A percentile compares a stretch with the other conserved stretches of the same genome.
phyloP scores from a whole-genome alignment of 2,888 invertebrate genomes.

The Meteorus cinctellus region DNA sequence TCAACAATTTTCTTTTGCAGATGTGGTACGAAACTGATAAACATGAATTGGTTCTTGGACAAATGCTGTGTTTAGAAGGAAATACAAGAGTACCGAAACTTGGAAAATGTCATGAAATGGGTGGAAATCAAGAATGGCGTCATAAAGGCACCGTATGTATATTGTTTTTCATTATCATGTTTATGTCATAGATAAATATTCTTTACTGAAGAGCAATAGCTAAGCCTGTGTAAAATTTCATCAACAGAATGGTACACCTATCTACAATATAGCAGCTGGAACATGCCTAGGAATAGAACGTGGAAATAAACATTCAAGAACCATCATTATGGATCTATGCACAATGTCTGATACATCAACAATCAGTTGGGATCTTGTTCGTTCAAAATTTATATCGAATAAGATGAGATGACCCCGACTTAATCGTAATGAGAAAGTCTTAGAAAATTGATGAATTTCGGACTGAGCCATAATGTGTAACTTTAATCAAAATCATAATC shows the following conservation, averaged over 20 bases:
- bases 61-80: conserved; percentile 89
- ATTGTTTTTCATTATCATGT: background rate
- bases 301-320: conserved; percentile 71
- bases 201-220: background rate
- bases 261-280: conserved; percentile 91
- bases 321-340: conserved; percentile 79
- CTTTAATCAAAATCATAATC: background rate
- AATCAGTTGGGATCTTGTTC: conserved; percentile 76
- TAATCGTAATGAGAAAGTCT: background rate
- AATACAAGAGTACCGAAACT: conserved; percentile 80
- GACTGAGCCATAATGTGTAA: background rate
- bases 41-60: conserved; percentile 87
- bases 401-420: conserved; percentile 60
- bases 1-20: conserved; percentile 71
- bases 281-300: conserved; percentile 82
- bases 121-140: conserved; percentile 94
- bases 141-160: conserved; percentile 81
- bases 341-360: conserved; percentile 73
- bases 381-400: conserved; percentile 60
- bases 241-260: conserved; percentile 80
- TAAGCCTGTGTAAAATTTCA: background rate
- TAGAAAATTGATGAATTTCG: background rate
- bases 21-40: conserved; percentile 90
- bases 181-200: background rate
- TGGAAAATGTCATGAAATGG: conserved; percentile 94